These are phyloP conservation scores for Macrotis lagotis DNA, from an alignment of 2,113 vertebrate species.

Conservation along the genomic window DNA sequence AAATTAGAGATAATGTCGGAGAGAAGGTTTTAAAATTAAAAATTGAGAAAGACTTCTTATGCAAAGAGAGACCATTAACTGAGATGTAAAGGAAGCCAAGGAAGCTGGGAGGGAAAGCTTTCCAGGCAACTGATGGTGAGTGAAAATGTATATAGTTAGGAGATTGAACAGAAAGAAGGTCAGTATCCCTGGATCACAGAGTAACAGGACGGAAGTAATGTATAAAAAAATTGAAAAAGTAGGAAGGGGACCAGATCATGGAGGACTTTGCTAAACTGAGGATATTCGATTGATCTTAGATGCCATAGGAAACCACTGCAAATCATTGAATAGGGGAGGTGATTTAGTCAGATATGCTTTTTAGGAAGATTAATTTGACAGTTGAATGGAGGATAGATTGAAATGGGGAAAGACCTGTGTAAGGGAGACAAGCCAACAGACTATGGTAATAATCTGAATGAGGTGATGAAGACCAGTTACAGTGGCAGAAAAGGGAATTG, in stretches of 20 bases:
- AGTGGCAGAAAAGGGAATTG: neutral
- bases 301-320: neutral
- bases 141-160: neutral
- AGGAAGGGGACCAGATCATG: neutral
- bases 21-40: neutral
- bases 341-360: neutral
- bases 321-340: neutral
- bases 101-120: neutral
- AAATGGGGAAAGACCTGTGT: neutral
- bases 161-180: neutral
- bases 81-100: neutral
- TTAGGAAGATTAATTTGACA: neutral
- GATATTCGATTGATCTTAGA: neutral
- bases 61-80: neutral
- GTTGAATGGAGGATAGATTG: neutral
- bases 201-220: neutral
- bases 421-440: neutral
- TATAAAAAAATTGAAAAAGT: neutral
- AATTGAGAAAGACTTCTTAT: neutral
- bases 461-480: neutral
- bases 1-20: neutral
- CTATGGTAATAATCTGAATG: neutral
- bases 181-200: neutral
- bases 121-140: neutral
- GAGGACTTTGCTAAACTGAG: neutral